A percentile compares a stretch with the other conserved stretches of the same genome.
These are phyloP conservation scores for Halcyon senegalensis DNA, from an alignment of 2,113 vertebrate genomes.

Conservation along the genomic window DNA sequence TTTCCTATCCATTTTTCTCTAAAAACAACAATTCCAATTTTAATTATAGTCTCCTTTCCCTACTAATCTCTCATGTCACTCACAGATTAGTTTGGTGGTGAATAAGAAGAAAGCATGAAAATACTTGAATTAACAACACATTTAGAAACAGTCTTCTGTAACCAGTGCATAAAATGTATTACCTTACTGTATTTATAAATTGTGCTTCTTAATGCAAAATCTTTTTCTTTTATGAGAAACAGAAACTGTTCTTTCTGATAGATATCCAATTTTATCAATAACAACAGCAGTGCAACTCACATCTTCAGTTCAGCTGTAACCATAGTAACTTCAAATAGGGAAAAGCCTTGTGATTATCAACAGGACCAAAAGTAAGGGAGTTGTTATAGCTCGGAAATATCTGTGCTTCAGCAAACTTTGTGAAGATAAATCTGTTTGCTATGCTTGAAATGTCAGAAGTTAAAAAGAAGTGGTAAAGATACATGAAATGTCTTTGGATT, in stretches of 20 bases:
- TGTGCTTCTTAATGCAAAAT: neutral
- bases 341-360: conserved; percentile 63
- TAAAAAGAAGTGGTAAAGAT: neutral
- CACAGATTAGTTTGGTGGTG: conserved; percentile 38
- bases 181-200: neutral
- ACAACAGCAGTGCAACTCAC: conserved; percentile 38
- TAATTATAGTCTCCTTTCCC: conserved; percentile 49
- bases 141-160: neutral
- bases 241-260: conserved; percentile 40
- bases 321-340: conserved; percentile 76
- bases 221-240: conserved; percentile 1
- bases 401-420: conserved; percentile 30
- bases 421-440: conserved; percentile 1
- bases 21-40: conserved; percentile 67
- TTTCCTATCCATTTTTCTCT: conserved; percentile 49
- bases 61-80: conserved; percentile 59
- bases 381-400: conserved; percentile 57
- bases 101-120: conserved; percentile 3
- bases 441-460: conserved; percentile 29
- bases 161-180: neutral
- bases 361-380: conserved; percentile 58
- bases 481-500: conserved; percentile 7
- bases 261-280: conserved; percentile 75
- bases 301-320: conserved; percentile 67
- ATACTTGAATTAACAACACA: neutral